phyloP scores from a whole-genome alignment of 2,888 invertebrate species.

The Eristalis tenax region DNA sequence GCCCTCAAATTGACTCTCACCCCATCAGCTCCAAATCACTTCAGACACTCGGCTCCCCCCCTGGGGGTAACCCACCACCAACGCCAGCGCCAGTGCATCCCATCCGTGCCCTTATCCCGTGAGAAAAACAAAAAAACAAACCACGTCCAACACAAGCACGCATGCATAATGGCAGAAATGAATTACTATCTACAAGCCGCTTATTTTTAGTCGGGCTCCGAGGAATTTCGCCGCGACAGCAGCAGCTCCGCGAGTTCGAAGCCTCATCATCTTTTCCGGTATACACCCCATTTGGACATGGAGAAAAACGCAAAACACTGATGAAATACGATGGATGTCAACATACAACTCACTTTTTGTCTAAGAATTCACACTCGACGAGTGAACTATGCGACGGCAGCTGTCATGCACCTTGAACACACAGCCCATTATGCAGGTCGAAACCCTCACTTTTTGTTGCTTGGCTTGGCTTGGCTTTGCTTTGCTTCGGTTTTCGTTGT shows the following conservation, averaged over 20 bases:
- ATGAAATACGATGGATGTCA: conserved; percentile 42
- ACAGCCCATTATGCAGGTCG: conserved; percentile 36
- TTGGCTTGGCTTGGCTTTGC: neutral
- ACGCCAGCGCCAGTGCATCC: neutral
- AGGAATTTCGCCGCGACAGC: neutral
- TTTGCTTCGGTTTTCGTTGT: neutral
- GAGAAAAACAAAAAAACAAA: neutral
- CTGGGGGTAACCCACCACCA: neutral
- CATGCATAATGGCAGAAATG: neutral
- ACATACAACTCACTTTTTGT: conserved; percentile 54
- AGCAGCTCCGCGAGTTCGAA: neutral
- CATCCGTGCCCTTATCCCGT: neutral
- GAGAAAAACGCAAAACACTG: conserved; percentile 2
- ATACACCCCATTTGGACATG: conserved; percentile 3
- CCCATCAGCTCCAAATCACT: neutral
- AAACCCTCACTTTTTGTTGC: conserved; percentile 54
- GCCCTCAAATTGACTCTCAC: neutral
- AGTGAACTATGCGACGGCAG: conserved; percentile 49
- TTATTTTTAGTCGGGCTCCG: conserved; percentile 1
- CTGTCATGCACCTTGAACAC: conserved; percentile 64
- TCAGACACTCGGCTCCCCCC: neutral
- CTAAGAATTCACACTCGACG: conserved; percentile 48
- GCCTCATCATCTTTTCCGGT: conserved; percentile 27
- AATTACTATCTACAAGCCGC: neutral
- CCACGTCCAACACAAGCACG: neutral